Evolutionary conservation across 2,113 vertebrate genomes (phyloP), one percentile per base, ranked within the genome.

Genomic region (Oncorhynchus gorbuscha): DNA sequence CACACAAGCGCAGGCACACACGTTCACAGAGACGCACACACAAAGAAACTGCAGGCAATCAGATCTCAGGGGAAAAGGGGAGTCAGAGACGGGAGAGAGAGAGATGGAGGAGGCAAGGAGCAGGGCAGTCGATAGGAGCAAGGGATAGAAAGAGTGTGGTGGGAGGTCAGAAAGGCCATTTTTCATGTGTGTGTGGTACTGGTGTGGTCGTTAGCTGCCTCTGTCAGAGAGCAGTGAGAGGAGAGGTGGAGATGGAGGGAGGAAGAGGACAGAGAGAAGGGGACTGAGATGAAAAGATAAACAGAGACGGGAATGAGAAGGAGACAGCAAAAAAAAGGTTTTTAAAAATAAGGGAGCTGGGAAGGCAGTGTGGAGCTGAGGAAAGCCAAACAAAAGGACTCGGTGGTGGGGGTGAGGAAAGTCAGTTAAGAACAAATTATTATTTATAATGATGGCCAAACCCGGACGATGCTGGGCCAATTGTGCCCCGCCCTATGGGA

Each of bases 71-170:
- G 83, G 80, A 74, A 67, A 82, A 82, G 16, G 13, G 45, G 70
- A 49, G 49, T 12, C 2, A 22, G n/a, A 49, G 39, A 24, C 13
- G 22, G 14, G 48, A 48, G 12, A 78, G 28, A 88, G 84, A 82
- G 11, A 65, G 26, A 67, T 4, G 78, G 72, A 78, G 77, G 80
- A 84, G 82, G 87, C 82, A 89, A 90, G 87, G 88, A 81, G 89
- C 85, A 77, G 80, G 39, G 72, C 81, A 85, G 83, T 73, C 82
- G 81, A 80, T 83, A 85, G 72, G 24, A 78, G 76, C 73, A 74
- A 22, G 72, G 66, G 65, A 61, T 77, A 18, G 71, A 39, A 2
- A 35, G 45, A 55, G 35, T 30, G 45, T 2, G 22, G 59, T 16
- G 35, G 12, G 74, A 32, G 11, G 65, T 67, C 65, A 32, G 28